A percentile compares a stretch with the other conserved stretches of the same genome.
Conservation (phyloP, 2,888 invertebrate species). For the Drosophila rubida region DNA sequence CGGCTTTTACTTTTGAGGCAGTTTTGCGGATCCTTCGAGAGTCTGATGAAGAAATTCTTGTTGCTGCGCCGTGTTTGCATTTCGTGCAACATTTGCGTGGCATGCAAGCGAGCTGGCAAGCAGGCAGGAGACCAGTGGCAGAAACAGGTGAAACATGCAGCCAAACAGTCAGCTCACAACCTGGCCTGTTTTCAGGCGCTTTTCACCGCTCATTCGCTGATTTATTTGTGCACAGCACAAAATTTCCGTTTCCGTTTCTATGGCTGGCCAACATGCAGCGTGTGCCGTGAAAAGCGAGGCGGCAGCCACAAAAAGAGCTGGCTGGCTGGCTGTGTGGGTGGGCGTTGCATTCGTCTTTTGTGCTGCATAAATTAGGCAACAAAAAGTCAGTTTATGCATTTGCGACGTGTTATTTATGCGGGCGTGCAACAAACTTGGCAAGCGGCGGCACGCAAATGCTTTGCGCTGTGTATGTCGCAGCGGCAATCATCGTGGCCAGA, state of each 20-base stretch:
- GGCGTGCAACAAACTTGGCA: conserved; percentile 74
- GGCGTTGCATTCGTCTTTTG: conserved; percentile 59
- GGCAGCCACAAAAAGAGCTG: background rate
- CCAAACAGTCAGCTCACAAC: conserved; percentile 46
- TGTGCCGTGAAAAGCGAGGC: background rate
- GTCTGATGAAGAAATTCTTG: conserved; percentile 60
- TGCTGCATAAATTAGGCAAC: conserved; percentile 79
- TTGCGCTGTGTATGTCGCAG: conserved; percentile 38
- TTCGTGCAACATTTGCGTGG: conserved; percentile 73
- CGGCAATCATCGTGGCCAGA: conserved; percentile 57
- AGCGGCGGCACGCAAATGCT: conserved; percentile 49
- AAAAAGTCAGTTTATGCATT: conserved; percentile 79
- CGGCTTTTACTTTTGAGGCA: conserved; percentile 28
- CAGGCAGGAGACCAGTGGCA: conserved; percentile 4
- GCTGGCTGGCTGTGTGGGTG: too few species aligned
- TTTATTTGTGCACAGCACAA: conserved; percentile 79
- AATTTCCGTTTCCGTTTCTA: conserved; percentile 73
- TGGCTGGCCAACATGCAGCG: conserved; percentile 14
- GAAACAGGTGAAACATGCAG: conserved; percentile 20
- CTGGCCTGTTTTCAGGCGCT: conserved; percentile 48
- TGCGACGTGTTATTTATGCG: conserved; percentile 79
- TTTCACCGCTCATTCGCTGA: conserved; percentile 51
- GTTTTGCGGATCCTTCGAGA: conserved; percentile 41
- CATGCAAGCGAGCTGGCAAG: conserved; percentile 29
- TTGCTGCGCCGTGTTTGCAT: conserved; percentile 68